Evolutionary conservation across 2,888 invertebrate species (phyloP).

Genomic region (Stomorhina lunata): DNA sequence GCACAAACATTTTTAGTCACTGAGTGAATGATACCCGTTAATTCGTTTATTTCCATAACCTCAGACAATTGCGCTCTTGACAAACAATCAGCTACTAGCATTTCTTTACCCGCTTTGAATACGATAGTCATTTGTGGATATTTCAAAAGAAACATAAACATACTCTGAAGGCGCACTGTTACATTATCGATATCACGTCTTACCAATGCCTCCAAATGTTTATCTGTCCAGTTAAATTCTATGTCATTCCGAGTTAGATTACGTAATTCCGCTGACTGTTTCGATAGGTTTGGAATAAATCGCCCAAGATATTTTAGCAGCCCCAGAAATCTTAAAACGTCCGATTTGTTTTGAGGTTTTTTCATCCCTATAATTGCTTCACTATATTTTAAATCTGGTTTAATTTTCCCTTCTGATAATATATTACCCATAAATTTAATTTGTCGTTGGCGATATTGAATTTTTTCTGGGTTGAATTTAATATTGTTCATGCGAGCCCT

Average conservation of each 20-base stretch:
- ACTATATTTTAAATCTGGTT: background rate
- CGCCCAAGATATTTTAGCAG: conserved; percentile 38
- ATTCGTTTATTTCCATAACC: too few species aligned
- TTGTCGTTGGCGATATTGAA: conserved; percentile 40
- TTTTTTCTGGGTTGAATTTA: conserved; percentile 36
- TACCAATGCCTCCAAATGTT: conserved; percentile 69
- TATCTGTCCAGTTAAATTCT: too few species aligned
- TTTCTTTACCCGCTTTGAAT: too few species aligned
- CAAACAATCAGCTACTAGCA: too few species aligned
- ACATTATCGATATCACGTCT: background rate
- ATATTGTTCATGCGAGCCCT: conserved; percentile 43
- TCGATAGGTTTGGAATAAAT: conserved; percentile 52
- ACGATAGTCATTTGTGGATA: too few species aligned
- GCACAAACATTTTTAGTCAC: too few species aligned
- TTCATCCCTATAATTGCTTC: conserved; percentile 32
- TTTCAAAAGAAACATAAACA: too few species aligned
- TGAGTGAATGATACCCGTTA: too few species aligned
- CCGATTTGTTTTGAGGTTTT: conserved; percentile 30
- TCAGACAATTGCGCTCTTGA: too few species aligned
- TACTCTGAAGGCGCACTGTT: background rate
- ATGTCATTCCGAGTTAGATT: conserved; percentile 51
- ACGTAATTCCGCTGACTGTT: conserved; percentile 42
- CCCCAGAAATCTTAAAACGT: conserved; percentile 45
- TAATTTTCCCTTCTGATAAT: conserved; percentile 26
- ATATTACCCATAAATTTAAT: conserved; percentile 50